phyloP scores from a whole-genome alignment of 2,888 invertebrate genomes.

The Chromoteleia sp. region DNA sequence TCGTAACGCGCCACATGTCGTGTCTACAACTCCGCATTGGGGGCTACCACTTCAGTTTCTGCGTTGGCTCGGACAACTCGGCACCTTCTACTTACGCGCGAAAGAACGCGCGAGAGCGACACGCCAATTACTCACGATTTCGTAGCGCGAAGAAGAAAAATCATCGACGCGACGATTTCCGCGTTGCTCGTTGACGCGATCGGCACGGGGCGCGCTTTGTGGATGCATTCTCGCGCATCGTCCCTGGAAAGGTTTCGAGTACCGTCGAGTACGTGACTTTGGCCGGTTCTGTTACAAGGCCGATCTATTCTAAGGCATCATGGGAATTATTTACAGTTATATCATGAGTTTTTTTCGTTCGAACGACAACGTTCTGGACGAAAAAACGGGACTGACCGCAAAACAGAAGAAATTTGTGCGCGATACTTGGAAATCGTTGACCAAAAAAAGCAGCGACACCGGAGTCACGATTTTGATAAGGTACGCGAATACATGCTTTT shows the following conservation, averaged over 20 bases:
- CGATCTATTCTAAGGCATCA: not conserved
- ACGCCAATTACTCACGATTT: slow-evolving; percentile 24
- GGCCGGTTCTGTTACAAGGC: not conserved
- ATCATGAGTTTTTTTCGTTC: slow-evolving; percentile 27
- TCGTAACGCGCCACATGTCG: slow-evolving; percentile 22
- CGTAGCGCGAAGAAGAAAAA: slow-evolving; percentile 6
- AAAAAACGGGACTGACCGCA: slow-evolving; percentile 80
- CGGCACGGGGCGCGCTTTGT: not conserved
- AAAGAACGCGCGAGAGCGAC: slow-evolving; percentile 7
- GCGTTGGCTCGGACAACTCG: slow-evolving; percentile 32
- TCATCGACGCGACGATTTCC: slow-evolving; percentile 4
- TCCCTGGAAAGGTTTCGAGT: not conserved
- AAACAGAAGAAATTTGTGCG: slow-evolving; percentile 81
- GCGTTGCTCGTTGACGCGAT: slow-evolving; percentile 9
- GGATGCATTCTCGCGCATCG: not conserved
- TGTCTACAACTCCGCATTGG: slow-evolving; percentile 1
- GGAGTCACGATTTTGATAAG: slow-evolving; percentile 82
- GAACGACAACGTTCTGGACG: slow-evolving; percentile 74
- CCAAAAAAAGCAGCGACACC: slow-evolving; percentile 79
- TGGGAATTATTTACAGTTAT: slow-evolving; percentile 35
- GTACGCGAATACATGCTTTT: too few relatives aligned
- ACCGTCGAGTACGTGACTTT: not conserved
- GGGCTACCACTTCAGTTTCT: slow-evolving; percentile 31
- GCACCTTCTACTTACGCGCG: slow-evolving; percentile 16
- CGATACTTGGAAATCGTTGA: slow-evolving; percentile 82